These are phyloP conservation scores for Mya arenaria DNA, from an alignment of 1,140 invertebrate genomes.

Conservation along the genomic window DNA sequence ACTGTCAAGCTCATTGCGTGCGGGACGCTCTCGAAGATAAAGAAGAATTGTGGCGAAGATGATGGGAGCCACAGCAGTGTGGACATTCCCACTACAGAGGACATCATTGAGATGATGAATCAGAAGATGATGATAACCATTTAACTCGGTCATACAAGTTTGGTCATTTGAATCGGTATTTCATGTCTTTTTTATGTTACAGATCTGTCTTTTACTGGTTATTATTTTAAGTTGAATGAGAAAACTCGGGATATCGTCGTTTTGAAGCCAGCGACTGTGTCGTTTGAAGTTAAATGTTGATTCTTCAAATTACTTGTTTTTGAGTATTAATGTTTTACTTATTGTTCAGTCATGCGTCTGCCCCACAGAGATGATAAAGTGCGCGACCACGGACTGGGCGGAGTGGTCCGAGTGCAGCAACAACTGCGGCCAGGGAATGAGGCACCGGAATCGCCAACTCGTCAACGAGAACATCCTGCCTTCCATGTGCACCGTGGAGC, in stretches of 20 bases:
- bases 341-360: too few relatives aligned
- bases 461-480: slow-evolving; percentile 81
- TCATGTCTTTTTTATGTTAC: too few relatives aligned
- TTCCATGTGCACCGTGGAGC: slow-evolving; percentile 80
- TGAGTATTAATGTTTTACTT: too few relatives aligned
- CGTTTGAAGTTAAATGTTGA: too few relatives aligned
- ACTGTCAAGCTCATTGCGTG: slow-evolving; percentile 92
- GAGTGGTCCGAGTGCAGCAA: slow-evolving; percentile 84
- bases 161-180: too few relatives aligned
- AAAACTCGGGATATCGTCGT: too few relatives aligned
- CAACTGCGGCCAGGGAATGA: slow-evolving; percentile 84
- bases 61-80: slow-evolving; percentile 57
- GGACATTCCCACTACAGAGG: slow-evolving; percentile 69
- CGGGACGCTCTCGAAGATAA: slow-evolving; percentile 71
- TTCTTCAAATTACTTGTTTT: too few relatives aligned
- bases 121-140: slow-evolving; percentile 79
- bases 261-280: too few relatives aligned
- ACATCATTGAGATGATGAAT: slow-evolving; percentile 75
- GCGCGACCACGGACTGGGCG: slow-evolving; percentile 83
- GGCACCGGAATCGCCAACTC: slow-evolving; percentile 82
- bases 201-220: too few relatives aligned
- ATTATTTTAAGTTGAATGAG: too few relatives aligned
- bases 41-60: slow-evolving; percentile 67
- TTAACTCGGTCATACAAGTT: slow-evolving; percentile 73
- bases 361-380: slow-evolving; percentile 81